Base-by-base conservation (phyloP, 2,797 vertebrate genomes). In the Sebastolobus altivelis region DNA sequence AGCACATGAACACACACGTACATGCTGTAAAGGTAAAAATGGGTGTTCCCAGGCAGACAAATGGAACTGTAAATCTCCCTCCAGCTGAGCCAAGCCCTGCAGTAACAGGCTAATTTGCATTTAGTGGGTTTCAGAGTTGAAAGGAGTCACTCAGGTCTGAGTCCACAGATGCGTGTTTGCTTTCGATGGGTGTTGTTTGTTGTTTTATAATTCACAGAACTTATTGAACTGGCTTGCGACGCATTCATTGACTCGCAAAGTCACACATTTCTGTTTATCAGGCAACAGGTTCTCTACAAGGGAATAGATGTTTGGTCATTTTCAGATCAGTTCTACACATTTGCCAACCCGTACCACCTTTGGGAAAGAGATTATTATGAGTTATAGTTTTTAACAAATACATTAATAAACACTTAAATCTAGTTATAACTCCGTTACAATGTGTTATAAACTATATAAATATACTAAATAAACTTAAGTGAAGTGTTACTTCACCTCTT, bases 41-140 rank as follows among this genome's bases (percentile, higher is more conserved):
- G 38, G 25, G 13, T 25, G 20, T 43, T 59, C 29, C 31, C 52
- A 68, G 11, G 59, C 33, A 35, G 2, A 69, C 25, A 31, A 2
- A 49, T 55, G 65, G 49, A 27, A 56, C 55, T 56, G 25, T 72
- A 12, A 60, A 72, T 72, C 18, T 40, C 33, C 59, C 16, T 62
- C 46, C 16, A 29, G 70, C 31, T 40, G 68, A 63, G 65, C 69
- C 25, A n/a, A 63, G 22, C 60, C 62, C 76, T 38, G 54, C 18
- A 54, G 70, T 35, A 18, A 72, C 54, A 20, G 14, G 33, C 22
- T 43, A 4, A 60, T 79, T 72, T 20, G 16, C 72, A 74, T 65
- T 31, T 25, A 54, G 49, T 54, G 49, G 5, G 20, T 54, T 31
- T 52, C 43, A 16, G 29, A 52, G 56, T 20, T 72, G 18, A 13